A percentile compares a stretch with the other conserved stretches of the same genome.
Evolutionary conservation across 2,888 invertebrate genomes (phyloP).

Genomic region (Onthophagus sagittarius): DNA sequence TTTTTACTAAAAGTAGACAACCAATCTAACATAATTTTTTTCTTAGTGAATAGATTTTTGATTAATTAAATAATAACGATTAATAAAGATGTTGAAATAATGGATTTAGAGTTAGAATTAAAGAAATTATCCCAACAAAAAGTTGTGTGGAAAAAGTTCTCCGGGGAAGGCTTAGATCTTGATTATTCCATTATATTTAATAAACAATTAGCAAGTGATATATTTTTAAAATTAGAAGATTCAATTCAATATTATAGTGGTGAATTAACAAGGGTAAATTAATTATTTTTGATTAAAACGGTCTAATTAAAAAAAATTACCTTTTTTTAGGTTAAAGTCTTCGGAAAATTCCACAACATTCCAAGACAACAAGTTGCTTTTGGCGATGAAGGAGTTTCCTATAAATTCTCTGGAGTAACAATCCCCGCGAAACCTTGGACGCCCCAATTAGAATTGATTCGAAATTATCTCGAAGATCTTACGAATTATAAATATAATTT

Average conservation of each 20-base stretch:
- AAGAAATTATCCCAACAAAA: constrained; percentile 28
- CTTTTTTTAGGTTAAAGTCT: constrained; percentile 53
- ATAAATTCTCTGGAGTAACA: constrained; percentile 62
- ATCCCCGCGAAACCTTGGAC: constrained; percentile 65
- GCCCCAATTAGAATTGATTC: constrained; percentile 50
- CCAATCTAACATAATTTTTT: too few species aligned
- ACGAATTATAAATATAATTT: constrained; percentile 62
- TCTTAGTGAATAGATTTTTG: too few species aligned
- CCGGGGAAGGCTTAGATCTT: constrained; percentile 55
- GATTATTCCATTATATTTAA: constrained; percentile 55
- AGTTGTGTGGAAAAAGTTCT: constrained; percentile 44
- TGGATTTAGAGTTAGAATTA: constrained; percentile 32
- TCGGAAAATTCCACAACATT: constrained; percentile 63
- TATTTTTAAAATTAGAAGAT: constrained; percentile 55
- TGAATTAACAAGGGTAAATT: constrained; percentile 55
- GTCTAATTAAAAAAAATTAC: constrained; percentile 3
- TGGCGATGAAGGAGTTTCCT: constrained; percentile 62
- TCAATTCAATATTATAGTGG: constrained; percentile 61
- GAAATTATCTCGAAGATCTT: constrained; percentile 51
- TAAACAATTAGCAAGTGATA: constrained; percentile 47
- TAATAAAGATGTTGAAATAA: too few species aligned
- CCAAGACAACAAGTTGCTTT: constrained; percentile 68
- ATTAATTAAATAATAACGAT: too few species aligned
- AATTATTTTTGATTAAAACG: not conserved
- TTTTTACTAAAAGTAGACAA: too few species aligned